Evolutionary conservation across 2,888 invertebrate genomes (phyloP), one percentile per base, ranked within the genome.

Genomic region (Pterostichus madidus): DNA sequence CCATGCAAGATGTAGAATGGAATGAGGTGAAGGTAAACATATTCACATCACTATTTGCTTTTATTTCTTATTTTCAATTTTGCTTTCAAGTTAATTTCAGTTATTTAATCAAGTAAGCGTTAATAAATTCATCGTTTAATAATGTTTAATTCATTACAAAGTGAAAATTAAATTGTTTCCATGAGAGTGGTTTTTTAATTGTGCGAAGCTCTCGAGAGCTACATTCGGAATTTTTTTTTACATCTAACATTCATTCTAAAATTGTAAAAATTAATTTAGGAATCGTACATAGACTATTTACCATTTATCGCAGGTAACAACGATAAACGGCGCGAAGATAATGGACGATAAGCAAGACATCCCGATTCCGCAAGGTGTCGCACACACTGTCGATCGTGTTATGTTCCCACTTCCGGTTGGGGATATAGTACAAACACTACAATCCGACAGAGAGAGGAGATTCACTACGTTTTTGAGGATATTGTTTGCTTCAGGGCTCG

Each of bases 351-450:
- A 95, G 88, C 94, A 94, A 88, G 95, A 97, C 89, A 95, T 97
- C 77, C 93, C 94, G 86, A 95, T 96, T 85, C 96, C 96, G 0
- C 96, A 97, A 91, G 96, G 96, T 56, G 93, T 96, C 85, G 96
- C 96, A 0, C 96, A 97, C 87, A 94, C 95, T 0, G 93, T 97
- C 0, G 97, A 97, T 89, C 91, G 96, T 31, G 96, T 96, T 3
- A 96, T 97, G 96, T 97, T 97, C 91, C 97, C 97, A 0, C 91
- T 97, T 84, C 97, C 97, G 0, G 96, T 97, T 0, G 97, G 97
- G 0, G 96, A 97, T 89, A 90, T 97, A 77, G 92, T 96, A 52
- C 96, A 96, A 89, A 97, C 97, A 0, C 90, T 97, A 77, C 96
- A 96, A 87, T 95, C 96, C 0, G 97, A 97, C 89, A 91, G 96